Evolutionary conservation across 2,113 vertebrate genomes (phyloP).

Genomic region (Dendrocopos noguchii): DNA sequence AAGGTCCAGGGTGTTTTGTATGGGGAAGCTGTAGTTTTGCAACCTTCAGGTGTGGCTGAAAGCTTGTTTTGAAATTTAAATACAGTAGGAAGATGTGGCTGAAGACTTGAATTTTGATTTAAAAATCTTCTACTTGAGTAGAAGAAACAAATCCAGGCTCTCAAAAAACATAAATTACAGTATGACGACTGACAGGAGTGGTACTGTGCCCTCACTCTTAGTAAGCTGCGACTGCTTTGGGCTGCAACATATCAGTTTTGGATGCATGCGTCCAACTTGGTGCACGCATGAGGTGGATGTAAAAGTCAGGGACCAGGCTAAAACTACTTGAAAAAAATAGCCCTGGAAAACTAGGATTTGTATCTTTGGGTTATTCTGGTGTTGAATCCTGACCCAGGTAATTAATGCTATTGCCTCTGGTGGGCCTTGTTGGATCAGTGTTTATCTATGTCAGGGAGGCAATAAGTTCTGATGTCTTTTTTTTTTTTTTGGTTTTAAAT

Average conservation of each 20-base stretch:
- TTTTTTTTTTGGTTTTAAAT: not conserved
- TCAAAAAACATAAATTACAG: accelerated
- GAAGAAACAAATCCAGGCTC: not conserved
- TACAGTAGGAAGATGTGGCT: not conserved
- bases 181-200: not conserved
- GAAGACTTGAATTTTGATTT: not conserved
- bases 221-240: not conserved
- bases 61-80: not conserved
- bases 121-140: not conserved
- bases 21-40: not conserved
- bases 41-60: not conserved
- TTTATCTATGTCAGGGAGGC: not conserved
- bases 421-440: not conserved
- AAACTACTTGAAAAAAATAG: not conserved
- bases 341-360: not conserved
- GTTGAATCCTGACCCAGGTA: not conserved
- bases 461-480: not conserved
- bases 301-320: not conserved
- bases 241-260: not conserved
- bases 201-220: accelerated
- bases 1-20: not conserved
- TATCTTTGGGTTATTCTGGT: not conserved
- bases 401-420: not conserved
- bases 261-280: not conserved
- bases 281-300: not conserved